Evolutionary conservation across 2,888 invertebrate species (phyloP), one percentile per base, ranked within the genome.

Genomic region (Polyploca ridens): DNA sequence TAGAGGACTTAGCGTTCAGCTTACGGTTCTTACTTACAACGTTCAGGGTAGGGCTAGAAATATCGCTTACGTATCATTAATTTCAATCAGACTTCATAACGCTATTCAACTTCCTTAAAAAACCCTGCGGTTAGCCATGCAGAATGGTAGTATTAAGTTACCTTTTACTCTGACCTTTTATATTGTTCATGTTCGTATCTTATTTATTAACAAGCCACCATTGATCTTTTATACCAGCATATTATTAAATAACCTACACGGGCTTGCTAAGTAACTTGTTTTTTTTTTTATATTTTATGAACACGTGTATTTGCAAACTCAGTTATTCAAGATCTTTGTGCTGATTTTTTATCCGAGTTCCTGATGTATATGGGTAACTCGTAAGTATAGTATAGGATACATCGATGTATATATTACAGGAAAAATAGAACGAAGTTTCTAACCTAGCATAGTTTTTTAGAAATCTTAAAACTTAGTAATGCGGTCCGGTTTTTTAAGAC

Each of bases 181-280:
- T 19, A 49, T 62, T 67, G 68, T 67, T 60, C 62, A 62, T 67
- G 68, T 67, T 60, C 62, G 63, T 67, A 69, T 60, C 62, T 59
- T 65, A 66, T 65, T 59, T 58, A 49, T 16, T 49, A 16, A 16
- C 49, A 16, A 49, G 49, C 49, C 16, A 5, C 14, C 7, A 16
- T 49, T 6, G 16, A 46, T 49, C 16, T 49, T 49, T 49, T 16
- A 49, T 49, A 16, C 0, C 49, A 46, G 14, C 4, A 0, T 49
- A 7, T 0, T n/a, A n/a, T 49, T 49, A 49, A 49, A 16, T 49
- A 16, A 49, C 49, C 49, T 46, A 0, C 46, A 49, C 49, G 7
- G n/a, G 4, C 14, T 46, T 46, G 14, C 46, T 46, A 16, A n/a
- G 49, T 49, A 49, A 14, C 14, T 44, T 10, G 38, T 10, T 10